Evolutionary conservation across 2,888 invertebrate species (phyloP).

Genomic region (Drosophila tripunctata): DNA sequence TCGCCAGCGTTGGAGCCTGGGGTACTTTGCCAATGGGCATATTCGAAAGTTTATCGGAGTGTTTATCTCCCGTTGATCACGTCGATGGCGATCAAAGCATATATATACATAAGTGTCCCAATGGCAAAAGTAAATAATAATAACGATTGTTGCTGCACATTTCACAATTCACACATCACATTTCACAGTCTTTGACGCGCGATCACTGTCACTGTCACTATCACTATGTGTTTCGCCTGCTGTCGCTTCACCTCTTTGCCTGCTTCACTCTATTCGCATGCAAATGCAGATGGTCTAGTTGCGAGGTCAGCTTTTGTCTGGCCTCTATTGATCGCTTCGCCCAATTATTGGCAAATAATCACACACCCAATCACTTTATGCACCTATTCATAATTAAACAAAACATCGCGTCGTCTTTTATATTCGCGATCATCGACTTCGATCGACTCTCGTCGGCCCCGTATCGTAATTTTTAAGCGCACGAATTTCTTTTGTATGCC

Average conservation of each 20-base stretch:
- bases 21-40: slow-evolving; percentile 79
- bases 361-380: slow-evolving; percentile 20
- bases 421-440: background rate
- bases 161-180: slow-evolving; percentile 36
- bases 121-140: slow-evolving; percentile 12
- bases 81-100: background rate
- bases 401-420: slow-evolving; percentile 14
- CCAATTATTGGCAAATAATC: slow-evolving; percentile 11
- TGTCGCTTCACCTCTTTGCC: background rate
- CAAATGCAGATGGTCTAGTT: slow-evolving; percentile 45
- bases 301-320: slow-evolving; percentile 34
- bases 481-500: background rate
- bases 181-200: too few relatives aligned
- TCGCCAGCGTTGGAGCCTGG: slow-evolving; percentile 24
- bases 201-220: slow-evolving; percentile 17
- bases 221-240: background rate
- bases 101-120: slow-evolving; percentile 13
- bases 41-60: slow-evolving; percentile 26
- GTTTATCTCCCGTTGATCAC: slow-evolving; percentile 5
- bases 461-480: background rate
- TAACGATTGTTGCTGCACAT: slow-evolving; percentile 38
- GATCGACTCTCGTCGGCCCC: background rate
- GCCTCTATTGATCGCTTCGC: slow-evolving; percentile 18
- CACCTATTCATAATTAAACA: slow-evolving; percentile 34
- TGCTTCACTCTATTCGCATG: slow-evolving; percentile 38